phyloP scores from a whole-genome alignment of 2,797 vertebrate genomes.

The Podargus strigoides region DNA sequence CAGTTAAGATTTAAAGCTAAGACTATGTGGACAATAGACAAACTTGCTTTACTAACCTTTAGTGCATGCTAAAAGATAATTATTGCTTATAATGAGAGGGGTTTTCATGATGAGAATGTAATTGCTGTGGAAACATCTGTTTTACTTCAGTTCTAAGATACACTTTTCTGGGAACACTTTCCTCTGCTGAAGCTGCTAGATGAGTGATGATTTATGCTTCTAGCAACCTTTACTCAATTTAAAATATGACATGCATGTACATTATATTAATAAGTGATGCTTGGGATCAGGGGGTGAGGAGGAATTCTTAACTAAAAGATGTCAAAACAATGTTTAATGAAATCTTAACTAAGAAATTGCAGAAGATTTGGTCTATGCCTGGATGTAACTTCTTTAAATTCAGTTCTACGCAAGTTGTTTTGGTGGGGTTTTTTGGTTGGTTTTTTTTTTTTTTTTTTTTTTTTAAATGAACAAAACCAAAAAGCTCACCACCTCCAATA shows the following conservation, averaged over 20 bases:
- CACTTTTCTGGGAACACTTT: conserved; percentile 28
- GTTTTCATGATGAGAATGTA: neutral
- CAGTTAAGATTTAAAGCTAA: conserved; percentile 30
- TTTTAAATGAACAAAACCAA: neutral
- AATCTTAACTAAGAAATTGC: neutral
- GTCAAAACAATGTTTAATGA: neutral
- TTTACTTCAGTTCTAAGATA: neutral
- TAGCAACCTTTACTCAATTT: neutral
- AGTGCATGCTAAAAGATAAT: conserved; percentile 64
- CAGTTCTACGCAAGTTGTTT: neutral
- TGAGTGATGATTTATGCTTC: conserved; percentile 13
- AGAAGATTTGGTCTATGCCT: neutral
- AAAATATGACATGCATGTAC: neutral
- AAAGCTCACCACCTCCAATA: neutral
- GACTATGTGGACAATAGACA: neutral
- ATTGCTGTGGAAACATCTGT: conserved; percentile 16
- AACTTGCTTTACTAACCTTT: conserved; percentile 67
- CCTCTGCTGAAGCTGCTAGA: conserved; percentile 1
- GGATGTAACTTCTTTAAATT: neutral
- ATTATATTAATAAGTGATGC: neutral
- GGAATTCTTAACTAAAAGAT: neutral
- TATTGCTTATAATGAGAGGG: neutral
- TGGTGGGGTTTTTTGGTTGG: too few relatives aligned
- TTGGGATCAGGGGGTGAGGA: neutral
- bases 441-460: too few relatives aligned